phyloP scores from a whole-genome alignment of 1,140 invertebrate genomes.

The Episyrphus balteatus region DNA sequence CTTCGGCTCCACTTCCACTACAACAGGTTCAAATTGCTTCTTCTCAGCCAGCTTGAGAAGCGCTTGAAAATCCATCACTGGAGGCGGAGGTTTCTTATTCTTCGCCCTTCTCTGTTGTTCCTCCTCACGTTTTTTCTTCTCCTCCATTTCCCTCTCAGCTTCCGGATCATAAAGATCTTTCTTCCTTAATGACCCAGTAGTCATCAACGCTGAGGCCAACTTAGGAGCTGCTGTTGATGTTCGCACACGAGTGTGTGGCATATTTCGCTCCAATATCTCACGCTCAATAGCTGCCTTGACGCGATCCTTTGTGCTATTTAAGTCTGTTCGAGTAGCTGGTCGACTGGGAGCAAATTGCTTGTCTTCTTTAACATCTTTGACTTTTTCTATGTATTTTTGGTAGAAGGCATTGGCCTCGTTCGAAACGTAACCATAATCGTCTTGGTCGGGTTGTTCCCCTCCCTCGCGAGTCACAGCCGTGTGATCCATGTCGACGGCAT shows the following conservation, averaged over 20 bases:
- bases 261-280: conserved; percentile 56
- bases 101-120: conserved; percentile 48
- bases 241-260: conserved; percentile 37
- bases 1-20: conserved; percentile 48
- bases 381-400: conserved; percentile 74
- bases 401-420: conserved; percentile 69
- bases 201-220: neutral
- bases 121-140: conserved; percentile 38
- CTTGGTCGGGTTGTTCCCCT: conserved; percentile 69
- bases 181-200: conserved; percentile 3
- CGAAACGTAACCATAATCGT: conserved; percentile 83
- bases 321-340: conserved; percentile 36
- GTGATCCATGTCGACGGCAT: conserved; percentile 65
- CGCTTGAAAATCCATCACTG: conserved; percentile 60
- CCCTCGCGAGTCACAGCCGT: conserved; percentile 60
- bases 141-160: conserved; percentile 38
- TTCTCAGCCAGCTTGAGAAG: conserved; percentile 69
- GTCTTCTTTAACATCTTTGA: conserved; percentile 36
- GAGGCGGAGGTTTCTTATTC: conserved; percentile 37
- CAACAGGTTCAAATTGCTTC: conserved; percentile 68
- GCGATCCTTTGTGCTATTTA: conserved; percentile 53
- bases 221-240: neutral
- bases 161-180: conserved; percentile 27
- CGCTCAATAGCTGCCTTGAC: conserved; percentile 62
- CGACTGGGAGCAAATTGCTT: conserved; percentile 28